These are phyloP conservation scores for Sminthurides bifidus DNA, from an alignment of 1,140 invertebrate species.

Conservation along the genomic window DNA sequence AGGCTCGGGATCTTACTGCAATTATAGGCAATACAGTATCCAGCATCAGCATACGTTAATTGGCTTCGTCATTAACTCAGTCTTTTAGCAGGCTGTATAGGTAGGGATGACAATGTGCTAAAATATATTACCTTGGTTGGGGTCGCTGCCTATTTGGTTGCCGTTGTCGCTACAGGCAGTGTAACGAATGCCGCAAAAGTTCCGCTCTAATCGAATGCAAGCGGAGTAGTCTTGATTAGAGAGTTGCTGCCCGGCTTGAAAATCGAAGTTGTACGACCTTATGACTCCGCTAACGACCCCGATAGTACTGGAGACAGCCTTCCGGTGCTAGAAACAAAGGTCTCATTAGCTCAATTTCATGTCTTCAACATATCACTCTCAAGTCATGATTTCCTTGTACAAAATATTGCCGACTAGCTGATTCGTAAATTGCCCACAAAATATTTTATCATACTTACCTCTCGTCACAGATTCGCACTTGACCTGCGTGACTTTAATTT, in stretches of 20 bases:
- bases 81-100: too few relatives aligned
- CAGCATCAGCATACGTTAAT: background rate
- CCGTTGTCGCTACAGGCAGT: conserved; percentile 55
- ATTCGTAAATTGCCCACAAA: background rate
- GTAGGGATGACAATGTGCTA: background rate
- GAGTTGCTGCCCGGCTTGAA: conserved; percentile 58
- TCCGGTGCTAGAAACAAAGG: conserved; percentile 49
- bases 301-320: conserved; percentile 70
- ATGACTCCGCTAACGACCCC: conserved; percentile 64
- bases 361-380: too few relatives aligned
- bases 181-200: conserved; percentile 79
- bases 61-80: too few relatives aligned
- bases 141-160: conserved; percentile 30
- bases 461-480: conserved; percentile 57
- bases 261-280: conserved; percentile 70
- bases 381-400: background rate
- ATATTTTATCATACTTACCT: conserved; percentile 38
- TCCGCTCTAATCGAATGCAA: conserved; percentile 68
- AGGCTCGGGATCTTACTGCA: conserved; percentile 37
- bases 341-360: background rate
- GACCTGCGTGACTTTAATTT: conserved; percentile 65
- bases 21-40: background rate
- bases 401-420: too few relatives aligned
- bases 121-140: background rate
- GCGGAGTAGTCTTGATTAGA: conserved; percentile 81